Percentiles rank a stretch among this genome's conserved stretches.
Conservation (phyloP, 2,113 vertebrate genomes). For the Rhinoderma darwinii region DNA sequence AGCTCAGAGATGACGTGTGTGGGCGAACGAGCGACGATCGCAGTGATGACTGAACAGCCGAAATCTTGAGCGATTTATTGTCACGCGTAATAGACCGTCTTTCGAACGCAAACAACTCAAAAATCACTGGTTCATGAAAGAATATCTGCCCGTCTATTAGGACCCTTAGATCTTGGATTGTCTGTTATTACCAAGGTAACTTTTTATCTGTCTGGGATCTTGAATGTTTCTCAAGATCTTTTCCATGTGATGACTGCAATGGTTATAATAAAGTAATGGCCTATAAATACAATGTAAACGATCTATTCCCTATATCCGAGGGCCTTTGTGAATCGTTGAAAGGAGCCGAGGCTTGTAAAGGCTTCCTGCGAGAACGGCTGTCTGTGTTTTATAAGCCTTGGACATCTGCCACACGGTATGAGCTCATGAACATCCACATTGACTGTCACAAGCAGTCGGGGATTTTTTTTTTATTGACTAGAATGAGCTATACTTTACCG, state of each 20-base stretch:
- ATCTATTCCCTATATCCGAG: too few relatives aligned
- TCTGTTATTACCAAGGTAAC: not conserved
- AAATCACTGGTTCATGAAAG: too few relatives aligned
- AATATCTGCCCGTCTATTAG: too few relatives aligned
- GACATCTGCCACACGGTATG: not conserved
- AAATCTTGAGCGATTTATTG: too few relatives aligned
- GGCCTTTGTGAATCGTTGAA: not conserved
- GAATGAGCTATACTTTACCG: constrained; percentile 33
- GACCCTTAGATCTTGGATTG: not conserved
- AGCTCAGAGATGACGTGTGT: too few relatives aligned
- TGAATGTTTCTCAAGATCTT: not conserved
- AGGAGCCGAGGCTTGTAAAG: not conserved
- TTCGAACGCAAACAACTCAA: too few relatives aligned
- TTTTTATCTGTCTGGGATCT: not conserved
- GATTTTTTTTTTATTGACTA: constrained; percentile 24
- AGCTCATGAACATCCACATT: constrained; percentile 30
- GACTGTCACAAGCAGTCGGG: constrained; percentile 14
- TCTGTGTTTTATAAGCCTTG: constrained; percentile 10
- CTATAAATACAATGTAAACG: not conserved
- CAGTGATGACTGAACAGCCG: too few relatives aligned
- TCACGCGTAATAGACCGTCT: too few relatives aligned
- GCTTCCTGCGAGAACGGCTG: constrained; percentile 2
- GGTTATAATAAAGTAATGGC: not conserved
- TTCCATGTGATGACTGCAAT: not conserved
- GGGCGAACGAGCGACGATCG: too few relatives aligned